phyloP scores from a whole-genome alignment of 2,888 invertebrate genomes.

The Helobdella robusta region DNA sequence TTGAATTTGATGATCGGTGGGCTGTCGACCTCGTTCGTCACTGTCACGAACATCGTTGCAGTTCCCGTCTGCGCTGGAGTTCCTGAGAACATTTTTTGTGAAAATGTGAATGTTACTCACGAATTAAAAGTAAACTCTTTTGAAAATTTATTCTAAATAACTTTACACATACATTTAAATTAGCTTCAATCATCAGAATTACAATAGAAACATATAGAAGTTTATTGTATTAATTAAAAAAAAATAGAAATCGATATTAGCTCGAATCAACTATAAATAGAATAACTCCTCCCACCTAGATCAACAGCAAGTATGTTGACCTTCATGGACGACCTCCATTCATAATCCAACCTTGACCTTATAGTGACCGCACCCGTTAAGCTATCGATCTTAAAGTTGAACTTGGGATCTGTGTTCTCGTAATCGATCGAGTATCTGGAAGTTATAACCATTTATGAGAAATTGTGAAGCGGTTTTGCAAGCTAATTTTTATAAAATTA shows the following conservation, averaged over 20 bases:
- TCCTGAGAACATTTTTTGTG: constrained; percentile 34
- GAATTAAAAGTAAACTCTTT: neutral
- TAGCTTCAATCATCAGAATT: no score
- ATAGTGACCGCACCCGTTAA: constrained; percentile 31
- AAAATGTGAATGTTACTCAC: no score
- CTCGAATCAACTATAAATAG: no score
- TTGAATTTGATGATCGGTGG: constrained; percentile 67
- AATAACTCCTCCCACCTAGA: constrained; percentile 38
- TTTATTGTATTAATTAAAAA: no score
- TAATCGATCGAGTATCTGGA: constrained; percentile 35
- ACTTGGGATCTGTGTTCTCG: constrained; percentile 30
- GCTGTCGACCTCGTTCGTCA: constrained; percentile 93
- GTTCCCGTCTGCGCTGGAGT: constrained; percentile 57
- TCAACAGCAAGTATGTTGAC: constrained; percentile 45
- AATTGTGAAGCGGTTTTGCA: no score
- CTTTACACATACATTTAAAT: no score
- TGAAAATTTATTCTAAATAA: no score
- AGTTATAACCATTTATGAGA: no score
- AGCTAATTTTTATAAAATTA: no score
- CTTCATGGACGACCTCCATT: constrained; percentile 36
- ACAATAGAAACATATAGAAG: no score
- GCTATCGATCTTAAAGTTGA: constrained; percentile 30
- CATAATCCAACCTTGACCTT: constrained; percentile 39
- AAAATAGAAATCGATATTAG: no score
- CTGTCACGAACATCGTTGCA: constrained; percentile 81